Percentiles rank a stretch among this genome's conserved stretches.
phyloP scores from a whole-genome alignment of 2,113 vertebrate species.

The Podiceps cristatus region DNA sequence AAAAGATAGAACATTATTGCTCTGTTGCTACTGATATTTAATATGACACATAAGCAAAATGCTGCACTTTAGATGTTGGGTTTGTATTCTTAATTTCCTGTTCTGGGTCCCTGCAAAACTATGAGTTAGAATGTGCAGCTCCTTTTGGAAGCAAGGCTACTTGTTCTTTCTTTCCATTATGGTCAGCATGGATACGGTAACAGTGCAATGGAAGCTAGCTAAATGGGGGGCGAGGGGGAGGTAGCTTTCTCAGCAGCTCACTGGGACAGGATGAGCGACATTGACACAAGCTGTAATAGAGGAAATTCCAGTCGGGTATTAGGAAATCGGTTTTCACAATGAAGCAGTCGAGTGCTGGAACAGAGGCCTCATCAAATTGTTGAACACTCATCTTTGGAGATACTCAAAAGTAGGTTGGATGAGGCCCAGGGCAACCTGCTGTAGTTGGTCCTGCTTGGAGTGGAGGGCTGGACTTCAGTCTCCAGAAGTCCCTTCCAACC shows the following conservation, averaged over 20 bases:
- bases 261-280: constrained; percentile 7
- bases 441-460: neutral
- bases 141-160: neutral
- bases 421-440: neutral
- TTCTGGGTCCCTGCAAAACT: neutral
- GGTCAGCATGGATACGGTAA: neutral
- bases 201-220: neutral
- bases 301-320: constrained; percentile 36
- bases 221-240: accelerated
- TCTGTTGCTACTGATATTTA: neutral
- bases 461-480: neutral
- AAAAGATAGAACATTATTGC: neutral
- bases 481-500: neutral
- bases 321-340: neutral
- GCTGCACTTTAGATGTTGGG: neutral
- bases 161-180: neutral
- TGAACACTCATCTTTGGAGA: neutral
- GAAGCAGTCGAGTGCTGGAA: neutral
- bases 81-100: neutral
- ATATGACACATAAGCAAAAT: neutral
- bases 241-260: neutral
- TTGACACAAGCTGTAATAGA: neutral
- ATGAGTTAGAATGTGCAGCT: neutral
- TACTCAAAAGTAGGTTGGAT: neutral
- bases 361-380: neutral